Conservation (phyloP, 1,140 invertebrate genomes). For the Muscidifurax raptorellus region DNA sequence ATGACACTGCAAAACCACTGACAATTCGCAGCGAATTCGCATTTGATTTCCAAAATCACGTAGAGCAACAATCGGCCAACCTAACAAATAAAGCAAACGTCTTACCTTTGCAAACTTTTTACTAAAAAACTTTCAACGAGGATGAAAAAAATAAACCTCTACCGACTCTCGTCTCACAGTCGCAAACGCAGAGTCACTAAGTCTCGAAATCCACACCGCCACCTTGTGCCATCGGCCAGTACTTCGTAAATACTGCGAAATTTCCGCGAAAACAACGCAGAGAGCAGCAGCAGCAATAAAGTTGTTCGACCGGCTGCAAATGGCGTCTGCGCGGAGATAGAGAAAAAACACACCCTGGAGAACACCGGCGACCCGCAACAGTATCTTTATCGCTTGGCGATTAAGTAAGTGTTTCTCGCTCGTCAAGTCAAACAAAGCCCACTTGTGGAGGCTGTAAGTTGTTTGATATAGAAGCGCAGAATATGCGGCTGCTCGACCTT, state of each 20-base stretch:
- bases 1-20: conserved; percentile 64
- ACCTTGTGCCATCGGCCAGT: neutral
- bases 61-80: neutral
- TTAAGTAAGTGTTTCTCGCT: neutral
- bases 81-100: neutral
- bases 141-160: conserved; percentile 44
- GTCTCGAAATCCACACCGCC: conserved; percentile 37
- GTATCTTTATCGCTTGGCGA: neutral
- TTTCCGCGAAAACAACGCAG: conserved; percentile 6
- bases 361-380: neutral
- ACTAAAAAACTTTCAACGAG: neutral
- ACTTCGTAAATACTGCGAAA: neutral
- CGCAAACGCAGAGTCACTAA: conserved; percentile 51
- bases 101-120: conserved; percentile 8
- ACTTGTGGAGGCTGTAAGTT: neutral
- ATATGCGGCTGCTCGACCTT: neutral
- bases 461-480: neutral
- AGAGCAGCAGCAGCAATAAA: neutral
- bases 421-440: conserved; percentile 2
- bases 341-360: conserved; percentile 23
- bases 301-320: conserved; percentile 39
- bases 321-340: conserved; percentile 42
- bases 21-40: neutral
- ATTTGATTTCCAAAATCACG: neutral
- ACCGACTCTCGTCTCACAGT: neutral